Evolutionary conservation across 2,797 vertebrate genomes (phyloP), one percentile per base, ranked within the genome.

Genomic region (Microctenopoma steveboyesi): DNA sequence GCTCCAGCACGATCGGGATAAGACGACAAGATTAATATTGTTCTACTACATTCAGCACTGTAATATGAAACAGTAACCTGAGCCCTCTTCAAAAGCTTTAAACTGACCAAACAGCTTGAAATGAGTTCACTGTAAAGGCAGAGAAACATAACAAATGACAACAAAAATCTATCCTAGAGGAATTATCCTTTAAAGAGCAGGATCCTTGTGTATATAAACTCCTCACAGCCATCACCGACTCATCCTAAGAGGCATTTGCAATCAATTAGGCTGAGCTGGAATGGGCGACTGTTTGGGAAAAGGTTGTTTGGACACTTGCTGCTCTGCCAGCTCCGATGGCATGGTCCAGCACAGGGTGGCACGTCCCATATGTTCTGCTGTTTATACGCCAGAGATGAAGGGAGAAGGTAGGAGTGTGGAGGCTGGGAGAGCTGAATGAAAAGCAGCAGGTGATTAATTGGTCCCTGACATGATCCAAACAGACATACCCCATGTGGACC

Each of bases 211-310:
- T 76, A 84, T 76, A 83, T 73, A 87, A 74, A 71, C 58, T 56
- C 63, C 59, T 72, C 60, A 14, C 57, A 56, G 54, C 47, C 64
- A 58, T 62, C 77, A 63, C 58, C 64, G 83, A 70, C 77, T 88
- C 85, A 82, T 85, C 86, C 70, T 48, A 53, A 82, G 75, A 89
- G 76, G 79, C 82, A 87, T 90, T 86, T 72, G 80, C 73, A 89
- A 89, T 87, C 84, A 90, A 72, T 85, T 88, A 84, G 40, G 30
- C 61, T 3, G 27, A 78, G 71, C 56, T 48, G 72, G 69, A 61
- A 71, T 27, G 53, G 72, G 57, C 18, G 30, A 60, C n/a, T 78
- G 74, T 75, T 82, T 69, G 77, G 64, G 65, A 42, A 65, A 72
- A 60, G 65, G 47, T 67, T 84, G 75, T 82, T 90, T 79, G 74